phyloP scores from a whole-genome alignment of 2,113 vertebrate species.

The Tachysurus vachellii region DNA sequence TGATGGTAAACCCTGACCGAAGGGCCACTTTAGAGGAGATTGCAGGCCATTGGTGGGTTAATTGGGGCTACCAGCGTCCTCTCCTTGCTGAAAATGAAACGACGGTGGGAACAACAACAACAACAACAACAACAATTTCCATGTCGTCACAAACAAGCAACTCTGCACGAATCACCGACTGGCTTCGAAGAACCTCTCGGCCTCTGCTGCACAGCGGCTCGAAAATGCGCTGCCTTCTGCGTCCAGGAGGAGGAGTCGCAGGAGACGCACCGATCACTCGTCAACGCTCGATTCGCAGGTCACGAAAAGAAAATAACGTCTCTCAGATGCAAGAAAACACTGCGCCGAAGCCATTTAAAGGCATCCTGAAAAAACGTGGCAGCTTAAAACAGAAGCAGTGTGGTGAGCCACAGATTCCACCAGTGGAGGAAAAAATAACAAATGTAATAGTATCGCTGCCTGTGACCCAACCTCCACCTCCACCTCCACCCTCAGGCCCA shows the following conservation, averaged over 20 bases:
- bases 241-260: slow-evolving; percentile 60
- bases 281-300: slow-evolving; percentile 90
- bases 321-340: slow-evolving; percentile 76
- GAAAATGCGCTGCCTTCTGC: slow-evolving; percentile 88
- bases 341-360: slow-evolving; percentile 76
- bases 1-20: slow-evolving; percentile 95
- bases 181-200: slow-evolving; percentile 88
- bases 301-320: slow-evolving; percentile 89
- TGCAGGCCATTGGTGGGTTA: slow-evolving; percentile 96
- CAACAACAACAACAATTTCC: slow-evolving; percentile 39
- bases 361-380: slow-evolving; percentile 87
- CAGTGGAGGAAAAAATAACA: slow-evolving; percentile 50
- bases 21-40: slow-evolving; percentile 94
- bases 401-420: slow-evolving; percentile 27
- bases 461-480: neutral
- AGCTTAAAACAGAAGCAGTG: slow-evolving; percentile 68
- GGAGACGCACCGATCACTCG: slow-evolving; percentile 70
- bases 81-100: slow-evolving; percentile 73
- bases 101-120: neutral
- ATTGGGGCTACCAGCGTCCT: slow-evolving; percentile 86
- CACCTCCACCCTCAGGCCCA: neutral
- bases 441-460: slow-evolving; percentile 36
- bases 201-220: slow-evolving; percentile 89
- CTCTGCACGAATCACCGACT: slow-evolving; percentile 78
- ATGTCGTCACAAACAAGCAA: slow-evolving; percentile 53